These are phyloP conservation scores for Agriotes lineatus DNA, from an alignment of 2,888 invertebrate species.

Conservation along the genomic window DNA sequence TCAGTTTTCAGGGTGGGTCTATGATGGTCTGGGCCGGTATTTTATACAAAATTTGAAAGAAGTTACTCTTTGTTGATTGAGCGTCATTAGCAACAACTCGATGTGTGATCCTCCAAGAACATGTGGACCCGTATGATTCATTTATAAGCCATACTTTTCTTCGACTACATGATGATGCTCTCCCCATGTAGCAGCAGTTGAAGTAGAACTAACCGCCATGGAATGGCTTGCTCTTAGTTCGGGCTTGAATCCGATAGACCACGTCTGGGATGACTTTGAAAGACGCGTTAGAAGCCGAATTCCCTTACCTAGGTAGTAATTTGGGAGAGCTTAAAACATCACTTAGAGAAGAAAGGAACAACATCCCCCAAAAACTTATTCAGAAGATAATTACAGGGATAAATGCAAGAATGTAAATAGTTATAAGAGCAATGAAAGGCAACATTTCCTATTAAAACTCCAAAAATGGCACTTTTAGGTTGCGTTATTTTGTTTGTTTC, in stretches of 20 bases:
- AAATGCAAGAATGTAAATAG: not conserved
- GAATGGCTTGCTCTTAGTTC: not conserved
- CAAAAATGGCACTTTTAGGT: not conserved
- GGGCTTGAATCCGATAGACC: not conserved
- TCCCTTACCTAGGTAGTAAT: not conserved
- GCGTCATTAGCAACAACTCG: no score
- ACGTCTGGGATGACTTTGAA: not conserved
- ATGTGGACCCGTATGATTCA: no score
- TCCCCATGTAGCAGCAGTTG: no score
- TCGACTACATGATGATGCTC: no score
- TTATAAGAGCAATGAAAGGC: not conserved
- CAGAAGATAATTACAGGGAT: not conserved
- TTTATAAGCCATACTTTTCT: no score
- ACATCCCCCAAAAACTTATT: not conserved
- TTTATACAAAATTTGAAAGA: no score
- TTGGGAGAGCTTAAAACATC: not conserved
- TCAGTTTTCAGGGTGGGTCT: no score
- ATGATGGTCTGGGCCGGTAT: no score
- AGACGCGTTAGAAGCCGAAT: not conserved
- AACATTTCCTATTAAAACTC: not conserved
- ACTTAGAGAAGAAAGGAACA: not conserved
- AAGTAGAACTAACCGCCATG: not conserved
- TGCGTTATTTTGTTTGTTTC: not conserved
- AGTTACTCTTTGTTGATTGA: no score
- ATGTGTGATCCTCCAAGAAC: no score